phyloP scores from a whole-genome alignment of 2,113 vertebrate genomes.

The Ceyx margarethae region DNA sequence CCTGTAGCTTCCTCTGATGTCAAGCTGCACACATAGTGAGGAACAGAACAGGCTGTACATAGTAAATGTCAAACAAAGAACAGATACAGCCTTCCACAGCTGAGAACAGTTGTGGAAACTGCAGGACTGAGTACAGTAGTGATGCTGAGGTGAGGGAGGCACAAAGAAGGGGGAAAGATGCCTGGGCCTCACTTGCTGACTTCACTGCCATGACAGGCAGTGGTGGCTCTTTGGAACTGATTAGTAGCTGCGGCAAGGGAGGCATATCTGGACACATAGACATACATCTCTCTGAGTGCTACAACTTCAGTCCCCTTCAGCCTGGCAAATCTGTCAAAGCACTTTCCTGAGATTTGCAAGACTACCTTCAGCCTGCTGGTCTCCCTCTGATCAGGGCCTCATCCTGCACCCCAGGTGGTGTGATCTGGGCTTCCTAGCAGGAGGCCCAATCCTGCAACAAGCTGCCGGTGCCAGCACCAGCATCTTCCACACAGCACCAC shows the following conservation, averaged over 20 bases:
- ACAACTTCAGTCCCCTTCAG: accelerated
- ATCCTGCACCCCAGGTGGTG: accelerated
- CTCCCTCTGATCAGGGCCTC: accelerated
- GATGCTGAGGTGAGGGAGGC: not conserved
- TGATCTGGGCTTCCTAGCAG: accelerated
- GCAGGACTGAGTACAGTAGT: too few relatives aligned
- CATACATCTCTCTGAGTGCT: not conserved
- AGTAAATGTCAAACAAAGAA: not conserved
- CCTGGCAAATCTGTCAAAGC: not conserved
- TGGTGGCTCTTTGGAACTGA: accelerated
- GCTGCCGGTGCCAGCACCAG: accelerated
- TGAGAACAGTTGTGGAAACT: not conserved
- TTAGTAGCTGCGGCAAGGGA: not conserved
- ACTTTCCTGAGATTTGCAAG: not conserved
- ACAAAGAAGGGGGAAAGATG: accelerated
- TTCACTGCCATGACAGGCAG: not conserved
- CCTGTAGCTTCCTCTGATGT: not conserved
- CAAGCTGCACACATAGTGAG: too few relatives aligned
- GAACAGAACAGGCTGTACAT: not conserved
- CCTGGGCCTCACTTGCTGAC: not conserved
- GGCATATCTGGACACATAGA: not conserved
- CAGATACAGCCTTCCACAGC: not conserved
- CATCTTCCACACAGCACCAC: accelerated
- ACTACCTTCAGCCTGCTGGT: accelerated
- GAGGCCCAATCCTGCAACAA: not conserved